These are phyloP conservation scores for Neria commutata DNA, from an alignment of 2,888 invertebrate genomes.

Conservation along the genomic window DNA sequence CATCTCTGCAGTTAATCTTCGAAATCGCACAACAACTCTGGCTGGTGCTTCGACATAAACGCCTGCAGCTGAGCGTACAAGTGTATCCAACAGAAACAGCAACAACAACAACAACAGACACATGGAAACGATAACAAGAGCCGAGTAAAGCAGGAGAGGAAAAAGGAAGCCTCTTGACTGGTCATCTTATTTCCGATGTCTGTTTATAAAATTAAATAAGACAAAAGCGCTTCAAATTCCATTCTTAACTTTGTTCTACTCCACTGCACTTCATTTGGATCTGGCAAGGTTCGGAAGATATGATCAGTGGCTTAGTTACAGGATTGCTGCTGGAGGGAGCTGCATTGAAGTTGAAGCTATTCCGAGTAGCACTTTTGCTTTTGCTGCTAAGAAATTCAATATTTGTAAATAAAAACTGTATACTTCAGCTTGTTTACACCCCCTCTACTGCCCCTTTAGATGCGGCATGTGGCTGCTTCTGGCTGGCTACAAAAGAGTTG, in stretches of 20 bases:
- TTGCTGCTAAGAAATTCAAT: no score
- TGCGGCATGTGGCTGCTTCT: no score
- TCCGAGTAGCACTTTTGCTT: not conserved
- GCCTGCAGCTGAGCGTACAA: not conserved
- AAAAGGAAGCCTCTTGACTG: conserved; percentile 58
- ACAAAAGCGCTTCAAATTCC: conserved; percentile 18
- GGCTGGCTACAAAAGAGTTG: no score
- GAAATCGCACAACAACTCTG: not conserved
- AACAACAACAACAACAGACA: not conserved
- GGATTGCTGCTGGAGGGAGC: not conserved
- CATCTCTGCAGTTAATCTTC: no score
- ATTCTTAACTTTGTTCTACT: not conserved
- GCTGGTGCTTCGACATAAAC: not conserved
- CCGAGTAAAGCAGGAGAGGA: conserved; percentile 41
- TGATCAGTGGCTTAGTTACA: not conserved
- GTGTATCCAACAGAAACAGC: not conserved
- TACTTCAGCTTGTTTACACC: no score
- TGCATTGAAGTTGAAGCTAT: not conserved
- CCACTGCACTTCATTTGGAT: not conserved
- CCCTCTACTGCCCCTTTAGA: no score
- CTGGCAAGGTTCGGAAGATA: no score
- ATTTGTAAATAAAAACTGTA: no score
- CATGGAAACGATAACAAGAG: conserved; percentile 14
- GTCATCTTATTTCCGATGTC: conserved; percentile 56
- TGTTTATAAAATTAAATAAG: conserved; percentile 43